Base-by-base conservation (phyloP, 1,140 invertebrate species). In the Protaetia brevitarsis region DNA sequence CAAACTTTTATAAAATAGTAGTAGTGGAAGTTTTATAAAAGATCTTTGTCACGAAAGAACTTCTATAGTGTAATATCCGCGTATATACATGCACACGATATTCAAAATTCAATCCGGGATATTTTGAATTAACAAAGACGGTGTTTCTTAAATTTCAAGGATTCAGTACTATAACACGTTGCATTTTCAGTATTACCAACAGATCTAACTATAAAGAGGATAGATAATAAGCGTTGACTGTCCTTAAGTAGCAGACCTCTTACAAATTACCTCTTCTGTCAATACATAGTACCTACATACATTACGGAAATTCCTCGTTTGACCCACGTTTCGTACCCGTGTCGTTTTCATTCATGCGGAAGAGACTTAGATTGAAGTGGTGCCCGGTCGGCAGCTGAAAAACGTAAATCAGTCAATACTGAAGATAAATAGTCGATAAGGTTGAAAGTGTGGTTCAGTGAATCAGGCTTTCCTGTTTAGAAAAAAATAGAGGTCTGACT, bases 251-350 rank as follows among this genome's bases (percentile, higher is more conserved):
- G 41, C 26, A 23, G 41, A 23, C 11, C 41, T 16, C 41, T 51
- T 51, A 51, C 41, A 51, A 51, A 51, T 51, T 51, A 51, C 41
- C 41, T 51, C 41, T 23, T n/a, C n/a, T 51, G 41, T 51, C 41
- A 6, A 6, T 19, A 51, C 41, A 19, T 10, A 10, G 41, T 51
- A 51, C 4, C n/a, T n/a, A n/a, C n/a, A n/a, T n/a, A n/a, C n/a
- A n/a, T n/a, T 51, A 19, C 41, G 13, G 4, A 19, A 11, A 10
- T 51, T 51, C 41, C 26, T 51, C 26, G n/a, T 23, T 23, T 51
- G 41, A 51, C 41, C 41, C 41, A 51, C 41, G 41, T 51, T 16
- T 51, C 41, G 5, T 51, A 8, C 19, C 41, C 5, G 5, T 37
- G 10, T 16, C 41, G 41, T 23, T 45, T 45, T 51, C 16, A 51